These are phyloP conservation scores for Solenodon paradoxus DNA, from an alignment of 2,113 vertebrate genomes.

Conservation along the genomic window DNA sequence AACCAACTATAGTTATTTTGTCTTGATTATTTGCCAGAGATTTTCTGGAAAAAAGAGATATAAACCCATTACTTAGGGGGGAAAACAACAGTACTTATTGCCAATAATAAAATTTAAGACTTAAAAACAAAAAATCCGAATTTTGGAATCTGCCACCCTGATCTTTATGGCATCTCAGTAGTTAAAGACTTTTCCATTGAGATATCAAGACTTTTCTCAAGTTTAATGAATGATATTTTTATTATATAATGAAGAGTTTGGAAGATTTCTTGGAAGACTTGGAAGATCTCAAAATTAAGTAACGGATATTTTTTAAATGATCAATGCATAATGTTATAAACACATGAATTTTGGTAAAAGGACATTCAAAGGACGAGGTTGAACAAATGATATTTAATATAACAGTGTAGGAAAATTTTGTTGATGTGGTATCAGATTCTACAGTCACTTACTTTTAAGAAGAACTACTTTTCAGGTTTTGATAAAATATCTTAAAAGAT, in stretches of 20 bases:
- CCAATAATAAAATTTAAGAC: neutral
- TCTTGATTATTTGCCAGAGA: neutral
- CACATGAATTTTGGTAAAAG: neutral
- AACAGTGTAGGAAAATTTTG: neutral
- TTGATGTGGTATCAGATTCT: neutral
- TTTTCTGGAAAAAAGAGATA: constrained; percentile 16
- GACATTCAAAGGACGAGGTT: neutral
- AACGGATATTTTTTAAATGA: constrained; percentile 15
- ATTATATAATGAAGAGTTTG: neutral
- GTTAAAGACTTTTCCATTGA: neutral
- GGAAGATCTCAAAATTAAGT: neutral
- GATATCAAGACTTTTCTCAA: neutral
- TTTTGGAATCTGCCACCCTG: neutral
- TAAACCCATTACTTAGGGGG: neutral
- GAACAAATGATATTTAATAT: neutral
- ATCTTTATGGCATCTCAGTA: neutral
- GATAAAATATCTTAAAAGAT: neutral
- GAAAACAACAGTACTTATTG: neutral
- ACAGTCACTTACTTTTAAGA: neutral
- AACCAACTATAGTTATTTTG: neutral
- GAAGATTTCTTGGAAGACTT: too few species aligned
- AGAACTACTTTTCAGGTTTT: neutral
- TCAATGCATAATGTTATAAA: neutral
- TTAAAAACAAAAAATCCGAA: neutral
- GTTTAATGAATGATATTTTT: neutral